Conservation (phyloP, 2,797 vertebrate genomes). For the Okamejei kenojei region DNA sequence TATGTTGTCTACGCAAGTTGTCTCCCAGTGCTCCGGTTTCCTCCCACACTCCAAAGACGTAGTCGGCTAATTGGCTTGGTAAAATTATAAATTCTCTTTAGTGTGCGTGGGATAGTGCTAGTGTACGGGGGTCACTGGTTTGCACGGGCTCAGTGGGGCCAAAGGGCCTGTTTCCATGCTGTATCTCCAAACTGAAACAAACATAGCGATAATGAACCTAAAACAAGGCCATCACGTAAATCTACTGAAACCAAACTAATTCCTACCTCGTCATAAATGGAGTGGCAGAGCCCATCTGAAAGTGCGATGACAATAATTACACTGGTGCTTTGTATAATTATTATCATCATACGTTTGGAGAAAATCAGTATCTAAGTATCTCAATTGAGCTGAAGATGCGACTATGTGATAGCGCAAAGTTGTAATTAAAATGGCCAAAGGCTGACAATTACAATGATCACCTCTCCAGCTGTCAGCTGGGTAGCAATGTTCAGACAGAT, state of each 20-base stretch:
- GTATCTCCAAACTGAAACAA: too few relatives aligned
- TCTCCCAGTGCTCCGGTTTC: too few relatives aligned
- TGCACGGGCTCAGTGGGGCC: too few relatives aligned
- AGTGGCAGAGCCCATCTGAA: not conserved
- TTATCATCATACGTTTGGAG: not conserved
- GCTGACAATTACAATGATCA: not conserved
- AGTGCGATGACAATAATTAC: not conserved
- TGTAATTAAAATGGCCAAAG: not conserved
- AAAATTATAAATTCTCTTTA: too few relatives aligned
- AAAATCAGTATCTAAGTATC: not conserved
- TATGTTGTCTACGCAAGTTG: too few relatives aligned
- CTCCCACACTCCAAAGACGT: too few relatives aligned
- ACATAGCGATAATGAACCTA: too few relatives aligned
- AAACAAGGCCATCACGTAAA: not conserved
- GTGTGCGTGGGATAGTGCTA: too few relatives aligned
- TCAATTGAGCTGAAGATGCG: not conserved
- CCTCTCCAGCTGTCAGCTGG: not conserved
- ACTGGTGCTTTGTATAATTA: not conserved
- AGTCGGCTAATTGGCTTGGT: too few relatives aligned
- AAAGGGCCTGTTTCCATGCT: too few relatives aligned
- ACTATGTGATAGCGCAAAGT: not conserved
- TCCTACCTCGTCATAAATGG: not conserved
- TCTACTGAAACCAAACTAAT: not conserved
- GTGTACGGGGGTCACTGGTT: too few relatives aligned
- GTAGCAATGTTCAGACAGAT: not conserved